A percentile compares a stretch with the other conserved stretches of the same genome.
These are phyloP conservation scores for Eucidaris tribuloides DNA, from an alignment of 35 echinoderm and acorn worm genomes.

Conservation along the genomic window DNA sequence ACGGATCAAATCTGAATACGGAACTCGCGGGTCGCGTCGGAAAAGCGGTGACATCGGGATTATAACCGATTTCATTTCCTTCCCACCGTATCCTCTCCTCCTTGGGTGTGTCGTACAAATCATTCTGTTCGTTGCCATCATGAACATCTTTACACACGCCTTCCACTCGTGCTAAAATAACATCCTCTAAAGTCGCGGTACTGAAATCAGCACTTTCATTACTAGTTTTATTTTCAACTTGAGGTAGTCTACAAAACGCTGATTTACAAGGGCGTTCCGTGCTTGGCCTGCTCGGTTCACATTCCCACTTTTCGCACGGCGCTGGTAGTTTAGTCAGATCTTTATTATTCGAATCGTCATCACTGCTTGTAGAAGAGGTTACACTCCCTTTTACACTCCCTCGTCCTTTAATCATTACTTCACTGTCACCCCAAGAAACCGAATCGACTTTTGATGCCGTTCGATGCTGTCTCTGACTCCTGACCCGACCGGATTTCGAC, in stretches of 20 bases:
- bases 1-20: not conserved
- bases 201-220: not conserved
- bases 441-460: slow-evolving; percentile 12
- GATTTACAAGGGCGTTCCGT: not conserved
- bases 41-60: not conserved
- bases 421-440: not conserved
- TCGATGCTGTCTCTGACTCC: slow-evolving; percentile 9
- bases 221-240: not conserved
- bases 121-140: not conserved
- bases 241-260: not conserved
- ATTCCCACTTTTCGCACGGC: not conserved
- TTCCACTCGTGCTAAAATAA: slow-evolving; percentile 1
- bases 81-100: not conserved
- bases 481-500: not conserved
- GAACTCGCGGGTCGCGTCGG: not conserved
- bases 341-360: not conserved
- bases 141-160: too few relatives aligned
- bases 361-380: not conserved
- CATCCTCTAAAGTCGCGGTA: slow-evolving; percentile 1
- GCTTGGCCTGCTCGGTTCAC: too few relatives aligned
- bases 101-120: not conserved
- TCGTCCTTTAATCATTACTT: not conserved
- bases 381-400: not conserved
- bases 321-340: not conserved
- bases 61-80: not conserved